A percentile compares a stretch with the other conserved stretches of the same genome.
These are phyloP conservation scores for Fregata magnificens DNA, from an alignment of 2,113 vertebrate species.

Conservation along the genomic window DNA sequence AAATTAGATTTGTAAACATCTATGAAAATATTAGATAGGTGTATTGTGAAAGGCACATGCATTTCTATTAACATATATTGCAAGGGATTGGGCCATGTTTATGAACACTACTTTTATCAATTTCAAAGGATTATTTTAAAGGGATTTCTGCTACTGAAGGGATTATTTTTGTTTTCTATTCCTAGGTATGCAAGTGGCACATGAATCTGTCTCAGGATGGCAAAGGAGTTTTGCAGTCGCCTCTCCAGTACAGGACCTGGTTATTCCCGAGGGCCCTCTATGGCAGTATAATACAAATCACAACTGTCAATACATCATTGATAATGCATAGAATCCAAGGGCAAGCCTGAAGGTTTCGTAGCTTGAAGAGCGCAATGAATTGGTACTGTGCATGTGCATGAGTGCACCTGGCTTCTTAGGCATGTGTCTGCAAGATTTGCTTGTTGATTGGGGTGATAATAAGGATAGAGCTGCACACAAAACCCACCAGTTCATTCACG, in stretches of 20 bases:
- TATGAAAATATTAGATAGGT: not conserved
- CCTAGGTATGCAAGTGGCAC: not conserved
- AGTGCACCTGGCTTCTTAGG: not conserved
- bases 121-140: not conserved
- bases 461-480: not conserved
- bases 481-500: not conserved
- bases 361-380: not conserved
- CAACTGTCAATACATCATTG: not conserved
- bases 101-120: not conserved
- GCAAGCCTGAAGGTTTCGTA: not conserved
- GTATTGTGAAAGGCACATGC: not conserved
- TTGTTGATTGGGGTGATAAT: not conserved
- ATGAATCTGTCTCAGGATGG: not conserved
- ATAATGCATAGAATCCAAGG: not conserved
- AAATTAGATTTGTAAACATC: not conserved
- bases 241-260: not conserved
- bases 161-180: not conserved
- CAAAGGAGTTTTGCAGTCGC: not conserved
- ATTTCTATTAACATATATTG: not conserved
- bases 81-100: not conserved
- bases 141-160: not conserved
- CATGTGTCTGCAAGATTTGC: accelerated
- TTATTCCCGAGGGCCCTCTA: not conserved
- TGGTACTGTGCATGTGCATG: not conserved
- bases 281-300: not conserved